phyloP scores from a whole-genome alignment of 2,797 vertebrate genomes.

The Tragopan temminckii region DNA sequence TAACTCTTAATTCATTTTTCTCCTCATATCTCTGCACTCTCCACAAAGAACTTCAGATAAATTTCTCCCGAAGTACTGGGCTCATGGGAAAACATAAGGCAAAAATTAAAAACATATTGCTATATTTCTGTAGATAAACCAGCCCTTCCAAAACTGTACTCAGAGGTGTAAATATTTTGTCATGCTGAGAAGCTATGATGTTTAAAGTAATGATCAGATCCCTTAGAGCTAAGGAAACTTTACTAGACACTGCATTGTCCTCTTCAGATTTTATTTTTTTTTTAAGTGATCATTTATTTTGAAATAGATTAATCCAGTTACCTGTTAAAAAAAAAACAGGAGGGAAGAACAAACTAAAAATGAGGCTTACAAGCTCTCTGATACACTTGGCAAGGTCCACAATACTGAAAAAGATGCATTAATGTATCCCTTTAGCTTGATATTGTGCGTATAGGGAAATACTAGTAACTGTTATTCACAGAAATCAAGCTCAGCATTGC shows the following conservation, averaged over 20 bases:
- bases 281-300: not conserved
- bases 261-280: not conserved
- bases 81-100: not conserved
- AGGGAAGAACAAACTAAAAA: not conserved
- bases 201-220: not conserved
- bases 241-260: not conserved
- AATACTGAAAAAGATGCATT: not conserved
- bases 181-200: not conserved
- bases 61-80: not conserved
- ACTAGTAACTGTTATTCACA: not conserved
- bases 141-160: not conserved
- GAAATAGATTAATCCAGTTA: not conserved
- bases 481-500: not conserved
- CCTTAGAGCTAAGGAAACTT: not conserved
- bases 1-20: not conserved
- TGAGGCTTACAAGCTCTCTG: not conserved
- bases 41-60: not conserved
- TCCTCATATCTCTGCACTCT: not conserved
- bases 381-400: not conserved
- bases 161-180: not conserved
- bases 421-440: not conserved
- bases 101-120: not conserved
- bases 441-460: not conserved
- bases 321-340: not conserved
- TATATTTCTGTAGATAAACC: not conserved